Conservation (phyloP, 1,140 invertebrate genomes). For the Drosophila eugracilis region DNA sequence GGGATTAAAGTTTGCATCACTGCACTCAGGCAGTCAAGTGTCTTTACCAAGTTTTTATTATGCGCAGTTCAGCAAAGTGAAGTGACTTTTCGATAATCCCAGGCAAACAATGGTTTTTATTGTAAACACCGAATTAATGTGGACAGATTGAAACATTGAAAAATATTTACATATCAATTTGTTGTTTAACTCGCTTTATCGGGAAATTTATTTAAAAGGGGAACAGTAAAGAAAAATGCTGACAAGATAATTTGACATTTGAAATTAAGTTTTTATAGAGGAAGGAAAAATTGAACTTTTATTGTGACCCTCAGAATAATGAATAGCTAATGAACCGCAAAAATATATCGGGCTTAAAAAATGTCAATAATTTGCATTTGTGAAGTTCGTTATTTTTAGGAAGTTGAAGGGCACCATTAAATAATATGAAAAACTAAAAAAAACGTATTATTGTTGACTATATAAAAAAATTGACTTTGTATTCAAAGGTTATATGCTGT, state of each 20-base stretch:
- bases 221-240: background rate
- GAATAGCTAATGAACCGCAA: background rate
- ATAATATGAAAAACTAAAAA: background rate
- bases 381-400: constrained; percentile 10
- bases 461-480: background rate
- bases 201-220: background rate
- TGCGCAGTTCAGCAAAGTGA: constrained; percentile 17
- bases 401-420: constrained; percentile 1
- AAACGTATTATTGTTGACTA: no score
- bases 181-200: background rate
- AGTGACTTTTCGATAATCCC: constrained; percentile 21
- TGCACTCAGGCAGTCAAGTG: constrained; percentile 32
- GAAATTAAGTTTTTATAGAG: background rate
- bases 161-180: background rate
- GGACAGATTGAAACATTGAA: background rate
- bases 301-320: background rate
- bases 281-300: background rate
- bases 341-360: no score
- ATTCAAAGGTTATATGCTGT: no score
- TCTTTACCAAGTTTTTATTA: constrained; percentile 22
- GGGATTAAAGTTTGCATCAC: constrained; percentile 30
- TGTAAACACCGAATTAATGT: constrained; percentile 1
- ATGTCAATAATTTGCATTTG: background rate
- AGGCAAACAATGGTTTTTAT: constrained; percentile 18
- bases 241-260: background rate